Evolutionary conservation across 2,113 vertebrate genomes (phyloP), one percentile per base, ranked within the genome.

Genomic region (Phyllopteryx taeniolatus): DNA sequence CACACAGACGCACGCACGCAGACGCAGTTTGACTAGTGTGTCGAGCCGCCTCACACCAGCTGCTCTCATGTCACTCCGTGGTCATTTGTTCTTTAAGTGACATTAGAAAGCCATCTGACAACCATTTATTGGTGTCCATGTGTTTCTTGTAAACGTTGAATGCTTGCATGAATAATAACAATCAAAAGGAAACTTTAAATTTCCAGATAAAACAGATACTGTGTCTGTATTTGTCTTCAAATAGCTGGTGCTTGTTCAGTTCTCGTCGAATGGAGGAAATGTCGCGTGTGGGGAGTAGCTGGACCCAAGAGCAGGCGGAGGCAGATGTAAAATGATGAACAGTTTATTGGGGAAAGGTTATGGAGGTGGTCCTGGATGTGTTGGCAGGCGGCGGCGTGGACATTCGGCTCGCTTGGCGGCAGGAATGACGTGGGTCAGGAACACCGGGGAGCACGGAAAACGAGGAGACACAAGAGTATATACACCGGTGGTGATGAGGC

Each of bases 31-130:
- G 51, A 75, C 57, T 51, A 31, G 67, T 72, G 74, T 61, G 70
- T 68, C 47, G 63, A 66, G 61, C 70, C 49, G 61, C 68, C 77
- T 56, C 80, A 71, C 70, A 72, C 79, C 81, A 87, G 81, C 81
- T 86, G 85, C 80, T 88, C 66, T 70, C 74, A 84, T 82, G 69
- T 87, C 82, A 82, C 71, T 67, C 75, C 47, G 70, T 71, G 70
- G 76, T 83, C 86, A 87, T 85, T 87, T 80, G 78, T 85, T 77
- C 70, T 72, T 79, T 76, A 71, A 78, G 67, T 53, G 68, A 49
- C 71, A 83, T 77, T 74, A 81, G 78, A 82, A 67, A 68, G 63
- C 86, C 81, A 86, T 85, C 82, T 90, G 87, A 77, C 78, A 15
- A 14, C 47, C 43, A 76, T 39, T 72, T 63, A 71, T 59, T 76